Evolutionary conservation across 1,140 invertebrate species (phyloP).

Genomic region (Patella vulgata): DNA sequence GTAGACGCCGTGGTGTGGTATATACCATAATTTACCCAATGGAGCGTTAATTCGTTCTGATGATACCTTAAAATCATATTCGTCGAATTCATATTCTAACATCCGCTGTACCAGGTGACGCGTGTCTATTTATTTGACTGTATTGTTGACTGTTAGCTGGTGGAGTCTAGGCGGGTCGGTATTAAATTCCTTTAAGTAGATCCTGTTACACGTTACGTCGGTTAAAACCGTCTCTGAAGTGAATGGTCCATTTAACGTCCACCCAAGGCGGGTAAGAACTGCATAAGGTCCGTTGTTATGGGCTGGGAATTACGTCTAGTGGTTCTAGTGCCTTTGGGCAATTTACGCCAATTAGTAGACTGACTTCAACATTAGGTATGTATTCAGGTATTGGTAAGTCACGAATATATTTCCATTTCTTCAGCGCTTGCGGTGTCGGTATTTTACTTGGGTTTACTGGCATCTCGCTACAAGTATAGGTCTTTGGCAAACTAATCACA

Average conservation of each 20-base stretch:
- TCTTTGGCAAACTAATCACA: no score
- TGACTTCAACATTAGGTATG: constrained; percentile 1
- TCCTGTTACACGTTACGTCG: not conserved
- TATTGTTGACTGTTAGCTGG: not conserved
- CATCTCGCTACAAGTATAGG: no score
- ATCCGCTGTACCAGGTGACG: not conserved
- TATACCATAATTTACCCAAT: constrained; percentile 4
- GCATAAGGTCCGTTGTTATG: not conserved
- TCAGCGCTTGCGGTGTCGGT: no score
- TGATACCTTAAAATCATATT: constrained; percentile 11
- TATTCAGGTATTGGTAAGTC: not conserved
- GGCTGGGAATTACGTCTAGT: not conserved
- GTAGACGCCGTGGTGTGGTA: constrained; percentile 15
- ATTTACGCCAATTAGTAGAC: constrained; percentile 7
- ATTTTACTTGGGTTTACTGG: no score
- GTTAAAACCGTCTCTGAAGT: not conserved
- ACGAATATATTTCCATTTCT: constrained; percentile 10
- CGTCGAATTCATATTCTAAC: not conserved
- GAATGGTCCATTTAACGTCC: constrained; percentile 2
- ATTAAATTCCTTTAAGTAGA: not conserved
- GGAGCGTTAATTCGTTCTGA: not conserved
- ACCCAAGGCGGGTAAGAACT: constrained; percentile 1
- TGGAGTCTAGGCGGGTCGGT: not conserved
- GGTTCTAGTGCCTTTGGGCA: not conserved
- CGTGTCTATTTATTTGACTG: not conserved